Base-by-base conservation (phyloP, 64 coral and sea anemone genomes). In the Actinia tenebrosa region DNA sequence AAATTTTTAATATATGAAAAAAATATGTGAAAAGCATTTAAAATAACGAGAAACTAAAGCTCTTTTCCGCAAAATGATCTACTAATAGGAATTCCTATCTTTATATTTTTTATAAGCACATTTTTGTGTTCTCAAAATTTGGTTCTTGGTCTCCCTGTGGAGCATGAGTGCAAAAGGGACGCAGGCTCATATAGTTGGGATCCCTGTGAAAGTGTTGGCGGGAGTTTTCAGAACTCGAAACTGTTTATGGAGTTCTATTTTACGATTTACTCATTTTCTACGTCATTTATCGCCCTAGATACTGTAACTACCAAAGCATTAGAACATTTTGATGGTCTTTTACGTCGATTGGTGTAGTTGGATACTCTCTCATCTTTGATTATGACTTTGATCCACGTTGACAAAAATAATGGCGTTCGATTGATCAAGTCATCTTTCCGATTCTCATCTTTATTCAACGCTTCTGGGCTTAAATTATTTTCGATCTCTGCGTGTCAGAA, bases 201-300 rank as follows among this genome's bases (percentile, higher is more conserved):
- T 30, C 69, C 69, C 25, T 75, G 69, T 75, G 69, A 25, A 0
- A 3, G 3, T 30, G 18, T 75, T 75, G 69, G 69, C 69, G 69
- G 23, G 69, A 75, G n/a, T 42, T 75, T 75, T 30, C 8, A 22
- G 22, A 23, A 66, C 22, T 66, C 63, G 63, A n/a, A 8, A 8
- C 5, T 55, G 53, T 6, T 26, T 0, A 9, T 27, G 20, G 20
- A 25, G 6, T 71, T 71, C 66, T 1, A 71, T 75, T 75, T 75
- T 75, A 75, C n/a, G 69, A 75, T 75, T 75, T 75, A 75, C 14
- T 26, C 69, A 75, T 75, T 37, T 75, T 75, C 69, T 75, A 30
- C 69, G 69, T 75, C 69, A 75, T 75, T 26, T 75, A 11, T 5
- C 8, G 22, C 22, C 17, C 63, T 66, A 66, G 19, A 37, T 10